Base-by-base conservation (phyloP, 2,797 vertebrate genomes). In the Anguilla marmorata region DNA sequence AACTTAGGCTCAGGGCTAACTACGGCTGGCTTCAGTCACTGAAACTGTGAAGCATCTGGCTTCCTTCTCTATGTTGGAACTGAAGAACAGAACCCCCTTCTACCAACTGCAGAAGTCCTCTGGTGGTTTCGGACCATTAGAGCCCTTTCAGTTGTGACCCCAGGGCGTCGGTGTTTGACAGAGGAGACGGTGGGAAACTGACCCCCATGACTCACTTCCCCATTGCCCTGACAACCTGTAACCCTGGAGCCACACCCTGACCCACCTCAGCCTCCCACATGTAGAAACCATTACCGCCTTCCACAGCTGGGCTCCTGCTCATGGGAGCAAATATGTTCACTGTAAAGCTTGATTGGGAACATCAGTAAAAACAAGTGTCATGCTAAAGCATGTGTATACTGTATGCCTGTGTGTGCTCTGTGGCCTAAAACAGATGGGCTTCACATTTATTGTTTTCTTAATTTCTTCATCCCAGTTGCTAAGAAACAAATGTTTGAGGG, bases 171-270 rank as follows among this genome's bases (percentile, higher is more conserved):
- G 37, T 54, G 24, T 84, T 48, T 54, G 21, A 85, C 33, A 48
- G 87, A 85, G 33, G 27, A 50, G 48, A 16, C 30, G 87, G 84
- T 37, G 66, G 63, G 82, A n/a, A 48, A 85, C 76, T 63, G 50
- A 72, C 82, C 48, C 19, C 24, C 27, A 48, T 5, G 45, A 56
- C 33, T 30, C 24, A 84, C 52, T 60, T 84, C 60, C 12, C 24
- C 9, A 30, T 54, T 12, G 19, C 19, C 50, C 52, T 87, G 72
- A 9, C 56, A 80, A 66, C 60, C 41, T 88, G 30, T 85, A 37
- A 60, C 37, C 30, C 37, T 80, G 21, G 48, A 58, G 72, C 56
- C 56, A 37, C 79, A 56, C 72, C 72, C 19, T 41, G n/a, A 82
- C 37, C 84, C 84, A 50, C 1, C 76, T 72, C 41, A 58, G 19